phyloP scores from a whole-genome alignment of 1,140 invertebrate genomes.

The Saxidomus purpurata region DNA sequence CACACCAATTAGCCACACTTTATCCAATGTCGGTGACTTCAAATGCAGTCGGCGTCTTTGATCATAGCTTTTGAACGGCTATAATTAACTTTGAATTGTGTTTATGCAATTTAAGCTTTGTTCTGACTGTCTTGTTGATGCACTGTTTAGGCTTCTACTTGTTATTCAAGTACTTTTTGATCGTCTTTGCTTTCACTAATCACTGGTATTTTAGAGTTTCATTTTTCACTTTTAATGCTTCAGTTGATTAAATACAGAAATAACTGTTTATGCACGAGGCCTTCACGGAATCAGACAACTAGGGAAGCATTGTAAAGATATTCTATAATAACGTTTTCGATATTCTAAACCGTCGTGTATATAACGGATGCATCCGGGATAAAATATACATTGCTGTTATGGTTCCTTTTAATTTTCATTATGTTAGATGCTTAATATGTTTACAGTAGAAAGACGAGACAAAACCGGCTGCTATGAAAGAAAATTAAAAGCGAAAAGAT shows the following conservation, averaged over 20 bases:
- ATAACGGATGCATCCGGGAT: background rate
- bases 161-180: slow-evolving; percentile 31
- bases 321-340: background rate
- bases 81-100: slow-evolving; percentile 63
- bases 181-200: slow-evolving; percentile 19
- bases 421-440: no score
- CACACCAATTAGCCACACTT: slow-evolving; percentile 60
- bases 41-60: slow-evolving; percentile 52
- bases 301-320: slow-evolving; percentile 10
- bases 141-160: slow-evolving; percentile 54
- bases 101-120: slow-evolving; percentile 54
- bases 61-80: slow-evolving; percentile 52
- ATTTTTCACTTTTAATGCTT: slow-evolving; percentile 43
- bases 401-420: no score
- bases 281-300: background rate
- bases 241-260: slow-evolving; percentile 54
- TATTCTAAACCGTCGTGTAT: background rate
- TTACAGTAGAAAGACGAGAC: no score
- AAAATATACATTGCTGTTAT: background rate
- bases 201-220: slow-evolving; percentile 21
- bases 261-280: slow-evolving; percentile 27
- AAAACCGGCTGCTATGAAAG: no score
- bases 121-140: slow-evolving; percentile 21
- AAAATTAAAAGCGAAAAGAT: no score
- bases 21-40: slow-evolving; percentile 59